phyloP scores from a whole-genome alignment of 2,113 vertebrate species.

The Sceloporus tristichus region DNA sequence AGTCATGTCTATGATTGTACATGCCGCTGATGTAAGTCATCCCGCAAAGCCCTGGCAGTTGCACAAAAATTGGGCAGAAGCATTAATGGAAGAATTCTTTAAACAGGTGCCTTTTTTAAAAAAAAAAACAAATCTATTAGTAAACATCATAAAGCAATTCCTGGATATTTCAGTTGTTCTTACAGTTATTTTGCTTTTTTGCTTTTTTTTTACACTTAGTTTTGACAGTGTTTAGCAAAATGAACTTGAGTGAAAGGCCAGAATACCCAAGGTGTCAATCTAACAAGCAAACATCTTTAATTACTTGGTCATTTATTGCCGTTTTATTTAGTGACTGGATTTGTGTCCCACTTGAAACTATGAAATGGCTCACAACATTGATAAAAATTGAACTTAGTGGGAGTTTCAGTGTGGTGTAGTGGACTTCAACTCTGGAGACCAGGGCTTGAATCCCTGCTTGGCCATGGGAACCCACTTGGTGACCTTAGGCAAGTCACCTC shows the following conservation, averaged over 20 bases:
- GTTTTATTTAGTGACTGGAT: background rate
- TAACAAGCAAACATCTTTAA: no score
- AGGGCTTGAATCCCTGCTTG: no score
- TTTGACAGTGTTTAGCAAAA: background rate
- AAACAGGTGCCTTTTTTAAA: constrained; percentile 22
- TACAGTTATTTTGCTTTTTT: background rate
- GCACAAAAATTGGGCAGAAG: background rate
- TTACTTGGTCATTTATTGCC: background rate
- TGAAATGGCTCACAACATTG: no score
- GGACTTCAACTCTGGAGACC: no score
- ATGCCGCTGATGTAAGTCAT: constrained; percentile 27
- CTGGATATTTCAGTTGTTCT: background rate
- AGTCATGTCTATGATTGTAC: constrained; percentile 21
- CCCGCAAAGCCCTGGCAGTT: constrained; percentile 16
- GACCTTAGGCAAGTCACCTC: no score
- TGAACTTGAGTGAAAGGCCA: background rate
- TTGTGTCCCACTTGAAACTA: background rate
- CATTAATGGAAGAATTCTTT: constrained; percentile 32
- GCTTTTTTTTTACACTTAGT: background rate
- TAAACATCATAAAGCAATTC: background rate
- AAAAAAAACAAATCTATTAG: constrained; percentile 8
- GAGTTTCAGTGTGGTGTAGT: no score
- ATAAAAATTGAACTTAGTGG: background rate
- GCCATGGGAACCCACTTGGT: no score
- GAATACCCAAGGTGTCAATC: no score